Evolutionary conservation across 2,797 vertebrate species (phyloP).

Genomic region (Anisognathus igniventris): DNA sequence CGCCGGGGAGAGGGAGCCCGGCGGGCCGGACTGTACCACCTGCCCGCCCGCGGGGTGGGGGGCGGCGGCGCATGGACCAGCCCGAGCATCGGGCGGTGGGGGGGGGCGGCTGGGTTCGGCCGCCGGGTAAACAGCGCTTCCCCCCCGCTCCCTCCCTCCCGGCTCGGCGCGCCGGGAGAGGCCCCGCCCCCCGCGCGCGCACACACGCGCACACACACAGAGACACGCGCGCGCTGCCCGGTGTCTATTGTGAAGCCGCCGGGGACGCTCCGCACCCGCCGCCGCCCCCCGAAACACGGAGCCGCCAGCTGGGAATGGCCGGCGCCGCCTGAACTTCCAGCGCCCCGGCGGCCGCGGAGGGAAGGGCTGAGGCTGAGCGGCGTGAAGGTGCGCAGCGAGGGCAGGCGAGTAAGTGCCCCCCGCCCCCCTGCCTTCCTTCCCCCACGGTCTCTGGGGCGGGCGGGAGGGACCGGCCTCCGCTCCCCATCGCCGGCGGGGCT

Average conservation of each 20-base stretch:
- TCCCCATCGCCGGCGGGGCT: neutral
- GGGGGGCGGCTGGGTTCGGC: neutral
- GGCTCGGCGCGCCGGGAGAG: neutral
- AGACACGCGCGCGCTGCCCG: neutral
- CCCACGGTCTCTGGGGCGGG: neutral
- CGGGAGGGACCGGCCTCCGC: neutral
- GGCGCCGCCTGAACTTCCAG: conserved; percentile 7
- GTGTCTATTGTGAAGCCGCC: conserved; percentile 58
- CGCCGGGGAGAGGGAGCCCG: neutral
- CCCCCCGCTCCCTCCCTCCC: neutral
- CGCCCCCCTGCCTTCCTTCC: neutral
- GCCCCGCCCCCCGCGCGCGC: conserved; percentile 25
- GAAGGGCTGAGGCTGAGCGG: neutral
- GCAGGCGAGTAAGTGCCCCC: neutral
- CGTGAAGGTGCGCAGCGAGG: conserved; percentile 14
- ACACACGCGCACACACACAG: neutral
- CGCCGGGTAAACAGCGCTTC: conserved; percentile 2
- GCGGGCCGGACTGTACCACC: conserved; percentile 52
- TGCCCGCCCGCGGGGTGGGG: neutral
- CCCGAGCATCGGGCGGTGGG: neutral
- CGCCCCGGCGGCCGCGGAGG: neutral
- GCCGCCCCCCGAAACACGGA: neutral
- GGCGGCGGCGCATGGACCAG: neutral
- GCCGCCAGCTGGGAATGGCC: neutral
- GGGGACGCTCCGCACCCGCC: neutral